These are phyloP conservation scores for Zoanthus sociatus DNA, from an alignment of 92 coral and sea anemone genomes.

Conservation along the genomic window DNA sequence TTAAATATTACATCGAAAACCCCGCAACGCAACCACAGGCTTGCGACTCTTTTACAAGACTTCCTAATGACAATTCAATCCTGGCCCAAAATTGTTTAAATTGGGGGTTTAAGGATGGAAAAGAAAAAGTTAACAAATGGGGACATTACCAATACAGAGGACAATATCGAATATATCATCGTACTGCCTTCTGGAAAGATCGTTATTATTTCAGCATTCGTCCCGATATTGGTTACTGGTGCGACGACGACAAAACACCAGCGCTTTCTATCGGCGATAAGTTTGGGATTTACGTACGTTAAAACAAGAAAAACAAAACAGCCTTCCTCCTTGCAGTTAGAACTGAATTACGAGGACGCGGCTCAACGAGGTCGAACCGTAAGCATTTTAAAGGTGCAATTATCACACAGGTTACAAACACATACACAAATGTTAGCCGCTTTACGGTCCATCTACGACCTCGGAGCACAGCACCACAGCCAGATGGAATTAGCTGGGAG, in stretches of 20 bases:
- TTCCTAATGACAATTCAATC: constrained; percentile 76
- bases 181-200: constrained; percentile 13
- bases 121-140: constrained; percentile 71
- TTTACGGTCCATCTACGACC: neutral
- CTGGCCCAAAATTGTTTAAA: constrained; percentile 70
- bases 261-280: constrained; percentile 28
- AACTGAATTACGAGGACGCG: too few relatives aligned
- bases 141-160: constrained; percentile 54
- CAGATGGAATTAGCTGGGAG: neutral
- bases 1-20: constrained; percentile 68
- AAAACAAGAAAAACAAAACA: neutral
- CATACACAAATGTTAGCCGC: neutral
- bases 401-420: too few relatives aligned
- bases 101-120: constrained; percentile 73
- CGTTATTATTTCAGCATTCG: constrained; percentile 1
- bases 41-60: constrained; percentile 78
- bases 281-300: constrained; percentile 26
- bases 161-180: constrained; percentile 55
- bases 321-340: neutral
- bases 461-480: neutral
- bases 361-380: too few relatives aligned
- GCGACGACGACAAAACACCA: constrained; percentile 12
- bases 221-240: constrained; percentile 1
- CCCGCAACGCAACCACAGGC: constrained; percentile 59
- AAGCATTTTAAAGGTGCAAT: too few relatives aligned